phyloP scores from a whole-genome alignment of 2,797 vertebrate genomes.

The Sus cebifrons region DNA sequence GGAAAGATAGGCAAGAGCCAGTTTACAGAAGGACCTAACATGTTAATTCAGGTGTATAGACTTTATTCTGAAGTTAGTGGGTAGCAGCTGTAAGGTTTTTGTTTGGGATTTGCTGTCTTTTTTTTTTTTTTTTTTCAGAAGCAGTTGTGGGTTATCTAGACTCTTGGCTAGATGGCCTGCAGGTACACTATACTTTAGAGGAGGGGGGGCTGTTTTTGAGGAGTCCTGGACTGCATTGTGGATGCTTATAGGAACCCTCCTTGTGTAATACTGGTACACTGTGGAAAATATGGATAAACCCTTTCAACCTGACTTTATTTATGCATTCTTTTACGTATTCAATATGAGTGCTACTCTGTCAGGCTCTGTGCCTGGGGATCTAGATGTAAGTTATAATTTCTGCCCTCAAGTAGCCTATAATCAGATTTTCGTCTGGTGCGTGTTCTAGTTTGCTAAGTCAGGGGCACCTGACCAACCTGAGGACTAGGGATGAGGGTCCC shows the following conservation, averaged over 20 bases:
- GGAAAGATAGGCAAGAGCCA: slow-evolving; percentile 21
- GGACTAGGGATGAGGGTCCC: not conserved
- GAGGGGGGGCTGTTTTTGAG: not conserved
- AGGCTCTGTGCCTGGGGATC: not conserved
- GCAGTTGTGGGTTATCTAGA: not conserved
- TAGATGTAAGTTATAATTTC: not conserved
- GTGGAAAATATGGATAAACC: slow-evolving; percentile 2
- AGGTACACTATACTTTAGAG: not conserved
- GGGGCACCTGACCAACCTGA: not conserved
- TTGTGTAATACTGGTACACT: not conserved
- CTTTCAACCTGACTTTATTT: slow-evolving; percentile 30
- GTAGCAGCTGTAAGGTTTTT: slow-evolving; percentile 22
- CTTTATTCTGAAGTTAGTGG: slow-evolving; percentile 26
- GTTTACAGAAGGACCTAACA: not conserved
- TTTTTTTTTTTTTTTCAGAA: slow-evolving; percentile 44
- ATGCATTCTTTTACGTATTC: slow-evolving; percentile 21
- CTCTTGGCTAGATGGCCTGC: not conserved
- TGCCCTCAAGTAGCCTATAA: not conserved
- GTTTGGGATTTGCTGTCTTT: slow-evolving; percentile 50
- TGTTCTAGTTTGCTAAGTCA: slow-evolving; percentile 48
- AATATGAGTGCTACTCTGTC: not conserved
- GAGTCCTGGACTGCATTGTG: not conserved
- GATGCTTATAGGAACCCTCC: not conserved
- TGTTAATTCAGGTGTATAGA: not conserved
- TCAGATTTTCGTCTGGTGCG: not conserved